Evolutionary conservation across 2,888 invertebrate species (phyloP).

Genomic region (Torymus aiolomorphi): DNA sequence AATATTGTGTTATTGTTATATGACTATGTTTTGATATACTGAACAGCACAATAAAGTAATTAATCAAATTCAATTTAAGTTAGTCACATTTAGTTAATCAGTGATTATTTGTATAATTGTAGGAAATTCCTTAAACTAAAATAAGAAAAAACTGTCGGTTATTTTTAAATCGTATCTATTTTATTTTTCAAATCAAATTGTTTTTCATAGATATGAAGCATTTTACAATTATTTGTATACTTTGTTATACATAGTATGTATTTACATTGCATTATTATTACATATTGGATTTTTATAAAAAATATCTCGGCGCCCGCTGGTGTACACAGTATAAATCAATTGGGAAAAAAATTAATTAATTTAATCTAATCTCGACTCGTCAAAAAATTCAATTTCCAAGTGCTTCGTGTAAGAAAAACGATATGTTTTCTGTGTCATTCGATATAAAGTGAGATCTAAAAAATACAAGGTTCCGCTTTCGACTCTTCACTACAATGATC

Average conservation of each 20-base stretch:
- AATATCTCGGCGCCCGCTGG: conserved; percentile 46
- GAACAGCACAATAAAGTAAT: too few relatives aligned
- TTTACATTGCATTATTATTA: conserved; percentile 49
- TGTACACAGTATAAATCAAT: conserved; percentile 19
- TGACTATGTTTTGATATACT: too few relatives aligned
- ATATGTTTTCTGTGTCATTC: too few relatives aligned
- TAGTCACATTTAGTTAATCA: too few relatives aligned
- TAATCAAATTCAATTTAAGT: too few relatives aligned
- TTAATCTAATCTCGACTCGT: conserved; percentile 24
- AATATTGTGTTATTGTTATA: too few relatives aligned
- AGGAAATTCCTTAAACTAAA: background rate
- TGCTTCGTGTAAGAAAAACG: background rate
- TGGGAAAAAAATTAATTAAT: conserved; percentile 1
- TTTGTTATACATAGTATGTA: conserved; percentile 48
- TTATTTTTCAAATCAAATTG: conserved; percentile 53
- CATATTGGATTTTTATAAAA: conserved; percentile 47
- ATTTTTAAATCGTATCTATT: conserved; percentile 44
- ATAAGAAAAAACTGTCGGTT: background rate
- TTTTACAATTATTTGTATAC: conserved; percentile 48
- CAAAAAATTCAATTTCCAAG: conserved; percentile 17
- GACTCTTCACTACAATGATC: conserved; percentile 11
- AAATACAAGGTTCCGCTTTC: background rate
- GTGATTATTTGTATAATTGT: too few relatives aligned
- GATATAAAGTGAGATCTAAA: conserved; percentile 40
- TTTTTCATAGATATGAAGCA: conserved; percentile 49